Base-by-base conservation (phyloP, 2,888 invertebrate genomes). In the Cryptophagus acutangulus region DNA sequence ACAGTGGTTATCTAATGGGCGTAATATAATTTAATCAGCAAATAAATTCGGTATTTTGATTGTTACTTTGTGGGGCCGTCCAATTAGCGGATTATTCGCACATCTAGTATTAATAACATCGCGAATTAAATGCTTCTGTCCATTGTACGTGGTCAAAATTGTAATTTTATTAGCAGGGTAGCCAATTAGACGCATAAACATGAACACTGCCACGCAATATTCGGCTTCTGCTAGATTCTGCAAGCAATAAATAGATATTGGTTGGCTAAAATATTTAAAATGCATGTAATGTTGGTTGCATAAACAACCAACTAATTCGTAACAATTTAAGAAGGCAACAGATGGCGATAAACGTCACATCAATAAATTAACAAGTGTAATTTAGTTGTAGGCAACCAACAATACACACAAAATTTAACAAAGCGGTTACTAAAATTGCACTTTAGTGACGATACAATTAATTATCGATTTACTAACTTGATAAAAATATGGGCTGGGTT, bases 401-500 rank as follows among this genome's bases (percentile, higher is more conserved):
- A n/a, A n/a, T n/a, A n/a, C n/a, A n/a, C n/a, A n/a, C n/a, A n/a
- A n/a, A n/a, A n/a, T n/a, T n/a, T n/a, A n/a, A n/a, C n/a, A n/a
- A n/a, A 20, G 5, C 20, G 9, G 5, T 4, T 26, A 13, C 26
- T 3, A 3, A 26, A 26, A 20, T 20, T 9, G 9, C 20, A 20
- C 20, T 20, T 9, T 6, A 20, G 6, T 20, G 6, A 20, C n/a
- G 9, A 20, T 20, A 20, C 6, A 20, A 20, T 8, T 8, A 20
- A 20, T 8, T 9, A 9, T 6, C 20, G 12, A 3, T 26, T 26
- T 6, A 6, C 43, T 50, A 61, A 88, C 90, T 79, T 96, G 99
- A 69, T 96, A 99, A 69, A 99, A 99, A 70, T 92, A 96, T 0
- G 97, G 95, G 68, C 91, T 94, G 1, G 99, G 99, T 65, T 97